Conservation (phyloP, 2,797 vertebrate species). For the Discoglossus pictus region DNA sequence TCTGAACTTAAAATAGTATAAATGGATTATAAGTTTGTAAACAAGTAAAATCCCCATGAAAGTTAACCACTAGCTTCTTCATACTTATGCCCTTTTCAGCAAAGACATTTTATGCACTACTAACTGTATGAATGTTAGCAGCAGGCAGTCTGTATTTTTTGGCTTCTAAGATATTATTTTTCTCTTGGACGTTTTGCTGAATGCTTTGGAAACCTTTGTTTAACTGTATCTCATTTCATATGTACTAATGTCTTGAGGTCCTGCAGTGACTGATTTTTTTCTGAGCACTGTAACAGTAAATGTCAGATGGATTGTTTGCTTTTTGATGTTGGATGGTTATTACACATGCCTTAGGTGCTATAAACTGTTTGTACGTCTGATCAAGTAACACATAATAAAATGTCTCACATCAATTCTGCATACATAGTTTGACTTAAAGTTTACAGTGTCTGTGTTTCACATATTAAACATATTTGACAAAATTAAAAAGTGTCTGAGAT, state of each 20-base stretch:
- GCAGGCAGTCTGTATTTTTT: constrained; percentile 43
- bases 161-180: constrained; percentile 48
- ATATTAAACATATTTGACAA: constrained; percentile 32
- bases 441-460: constrained; percentile 46
- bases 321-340: constrained; percentile 50
- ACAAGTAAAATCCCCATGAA: background rate
- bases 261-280: constrained; percentile 46
- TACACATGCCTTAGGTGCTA: constrained; percentile 50
- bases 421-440: constrained; percentile 38
- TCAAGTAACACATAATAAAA: constrained; percentile 52
- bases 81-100: too few relatives aligned
- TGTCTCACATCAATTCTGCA: constrained; percentile 44
- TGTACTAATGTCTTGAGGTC: constrained; percentile 37
- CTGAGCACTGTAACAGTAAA: constrained; percentile 21
- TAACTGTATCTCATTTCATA: constrained; percentile 49
- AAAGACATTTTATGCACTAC: constrained; percentile 19
- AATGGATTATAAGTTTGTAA: background rate
- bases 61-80: too few relatives aligned
- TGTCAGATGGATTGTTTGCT: constrained; percentile 49
- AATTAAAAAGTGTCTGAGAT: constrained; percentile 20
- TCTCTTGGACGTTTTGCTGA: constrained; percentile 47
- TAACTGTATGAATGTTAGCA: constrained; percentile 38
- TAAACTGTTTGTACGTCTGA: constrained; percentile 48
- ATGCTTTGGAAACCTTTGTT: constrained; percentile 48
- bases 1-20: too few relatives aligned